A percentile compares a stretch with the other conserved stretches of the same genome.
Evolutionary conservation across 2,797 vertebrate species (phyloP).

Genomic region (Hapalemur alaotrensis): DNA sequence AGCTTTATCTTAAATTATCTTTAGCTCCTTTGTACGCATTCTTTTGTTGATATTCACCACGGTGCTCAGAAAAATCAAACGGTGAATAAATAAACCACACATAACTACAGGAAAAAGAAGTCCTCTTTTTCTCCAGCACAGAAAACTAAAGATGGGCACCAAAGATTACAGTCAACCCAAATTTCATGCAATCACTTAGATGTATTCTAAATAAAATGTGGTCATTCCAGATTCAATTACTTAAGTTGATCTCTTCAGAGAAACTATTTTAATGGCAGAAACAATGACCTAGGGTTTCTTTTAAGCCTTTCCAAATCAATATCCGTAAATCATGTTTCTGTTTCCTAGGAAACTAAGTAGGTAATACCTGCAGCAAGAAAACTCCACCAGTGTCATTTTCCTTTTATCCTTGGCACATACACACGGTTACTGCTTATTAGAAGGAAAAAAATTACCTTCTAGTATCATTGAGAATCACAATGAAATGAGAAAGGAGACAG

Average conservation of each 20-base stretch:
- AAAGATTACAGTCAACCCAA: background rate
- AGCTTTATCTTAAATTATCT: background rate
- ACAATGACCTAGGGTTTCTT: conserved; percentile 74
- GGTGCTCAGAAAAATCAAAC: background rate
- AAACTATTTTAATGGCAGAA: conserved; percentile 80
- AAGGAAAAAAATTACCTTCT: conserved; percentile 46
- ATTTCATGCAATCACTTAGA: conserved; percentile 37
- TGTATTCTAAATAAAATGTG: conserved; percentile 56
- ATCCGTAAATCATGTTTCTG: conserved; percentile 80
- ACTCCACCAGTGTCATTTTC: conserved; percentile 62
- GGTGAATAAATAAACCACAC: background rate
- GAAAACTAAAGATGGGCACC: background rate
- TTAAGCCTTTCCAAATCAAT: conserved; percentile 80
- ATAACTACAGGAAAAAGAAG: background rate
- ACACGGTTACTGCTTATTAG: conserved; percentile 23
- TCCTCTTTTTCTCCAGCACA: background rate
- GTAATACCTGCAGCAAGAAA: conserved; percentile 71
- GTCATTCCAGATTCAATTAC: conserved; percentile 53
- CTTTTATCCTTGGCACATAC: conserved; percentile 51
- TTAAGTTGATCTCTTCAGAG: conserved; percentile 56
- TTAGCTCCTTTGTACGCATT: background rate
- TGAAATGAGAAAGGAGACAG: background rate
- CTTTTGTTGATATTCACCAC: background rate
- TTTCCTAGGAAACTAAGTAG: conserved; percentile 81
- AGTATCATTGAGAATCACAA: background rate